Conservation (phyloP, 2,113 vertebrate genomes). For the Phalacrocorax brasilianus region DNA sequence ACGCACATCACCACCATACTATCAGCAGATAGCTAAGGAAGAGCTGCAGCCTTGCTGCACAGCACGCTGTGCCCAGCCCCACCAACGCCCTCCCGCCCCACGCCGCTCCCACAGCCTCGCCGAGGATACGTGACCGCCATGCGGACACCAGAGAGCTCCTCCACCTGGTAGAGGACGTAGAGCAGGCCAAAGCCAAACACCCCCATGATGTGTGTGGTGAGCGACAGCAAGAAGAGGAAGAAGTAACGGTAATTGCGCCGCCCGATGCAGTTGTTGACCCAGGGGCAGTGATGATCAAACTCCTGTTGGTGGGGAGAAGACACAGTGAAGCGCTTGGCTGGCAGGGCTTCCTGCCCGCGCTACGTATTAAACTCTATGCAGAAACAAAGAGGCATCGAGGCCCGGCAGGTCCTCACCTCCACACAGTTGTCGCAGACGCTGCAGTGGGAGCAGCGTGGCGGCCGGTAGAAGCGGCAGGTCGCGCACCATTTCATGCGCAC, state of each 20-base stretch:
- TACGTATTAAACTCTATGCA: accelerated
- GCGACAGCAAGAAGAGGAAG: conserved; percentile 94
- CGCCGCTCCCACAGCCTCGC: accelerated
- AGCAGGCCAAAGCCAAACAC: conserved; percentile 94
- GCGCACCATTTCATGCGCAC: conserved; percentile 99
- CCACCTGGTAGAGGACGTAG: conserved; percentile 87
- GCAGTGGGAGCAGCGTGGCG: conserved; percentile 95
- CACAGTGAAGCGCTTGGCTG: neutral
- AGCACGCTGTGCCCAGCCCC: accelerated
- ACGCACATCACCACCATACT: conserved; percentile 98
- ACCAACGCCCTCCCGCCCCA: accelerated
- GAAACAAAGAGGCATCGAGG: neutral
- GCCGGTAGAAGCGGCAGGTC: conserved; percentile 96
- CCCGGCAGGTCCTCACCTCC: conserved; percentile 78
- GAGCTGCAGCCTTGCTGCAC: accelerated
- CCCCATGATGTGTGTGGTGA: conserved; percentile 91
- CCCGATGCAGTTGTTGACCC: conserved; percentile 98
- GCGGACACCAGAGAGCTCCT: conserved; percentile 86
- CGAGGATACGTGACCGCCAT: conserved; percentile 95
- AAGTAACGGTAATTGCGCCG: conserved; percentile 97
- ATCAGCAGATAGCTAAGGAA: conserved; percentile 66
- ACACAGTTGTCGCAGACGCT: conserved; percentile 98
- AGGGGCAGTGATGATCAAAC: conserved; percentile 97
- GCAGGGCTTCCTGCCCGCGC: neutral
- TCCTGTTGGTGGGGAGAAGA: conserved; percentile 74